Evolutionary conservation across 2,888 invertebrate species (phyloP).

Genomic region (Hydropsyche betteni): DNA sequence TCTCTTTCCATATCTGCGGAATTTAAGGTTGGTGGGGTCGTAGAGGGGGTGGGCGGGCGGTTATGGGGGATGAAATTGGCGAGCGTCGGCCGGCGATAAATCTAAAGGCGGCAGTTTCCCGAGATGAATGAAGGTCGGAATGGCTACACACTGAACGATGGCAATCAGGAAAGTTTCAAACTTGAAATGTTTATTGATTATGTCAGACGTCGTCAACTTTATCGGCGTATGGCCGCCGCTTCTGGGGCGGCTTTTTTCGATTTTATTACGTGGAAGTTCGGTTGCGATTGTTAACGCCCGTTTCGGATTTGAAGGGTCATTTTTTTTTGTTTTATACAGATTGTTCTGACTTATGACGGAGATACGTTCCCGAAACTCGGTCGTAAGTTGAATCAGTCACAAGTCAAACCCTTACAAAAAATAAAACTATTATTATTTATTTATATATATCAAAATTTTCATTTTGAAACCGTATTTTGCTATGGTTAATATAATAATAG

Average conservation of each 20-base stretch:
- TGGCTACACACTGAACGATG: constrained; percentile 44
- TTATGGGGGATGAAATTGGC: constrained; percentile 39
- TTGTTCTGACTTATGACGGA: no score
- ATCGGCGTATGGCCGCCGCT: not conserved
- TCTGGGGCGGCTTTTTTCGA: not conserved
- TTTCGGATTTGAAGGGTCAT: no score
- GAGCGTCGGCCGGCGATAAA: constrained; percentile 47
- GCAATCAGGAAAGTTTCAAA: constrained; percentile 46
- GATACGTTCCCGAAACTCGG: no score
- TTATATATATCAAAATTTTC: no score
- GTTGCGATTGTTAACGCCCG: no score
- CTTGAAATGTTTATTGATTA: constrained; percentile 39
- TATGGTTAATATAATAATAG: no score
- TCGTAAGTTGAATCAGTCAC: no score
- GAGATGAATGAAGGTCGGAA: constrained; percentile 50
- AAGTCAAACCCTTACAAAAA: no score
- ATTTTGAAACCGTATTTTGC: no score
- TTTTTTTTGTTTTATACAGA: no score
- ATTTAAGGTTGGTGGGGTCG: not conserved
- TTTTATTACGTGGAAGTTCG: no score
- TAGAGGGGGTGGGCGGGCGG: not conserved
- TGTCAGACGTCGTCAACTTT: constrained; percentile 35
- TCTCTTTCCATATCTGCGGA: not conserved
- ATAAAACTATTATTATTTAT: no score
- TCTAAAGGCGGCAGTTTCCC: constrained; percentile 48